A percentile compares a stretch with the other conserved stretches of the same genome.
phyloP scores from a whole-genome alignment of 2,888 invertebrate species.

The Calameuta idolon region DNA sequence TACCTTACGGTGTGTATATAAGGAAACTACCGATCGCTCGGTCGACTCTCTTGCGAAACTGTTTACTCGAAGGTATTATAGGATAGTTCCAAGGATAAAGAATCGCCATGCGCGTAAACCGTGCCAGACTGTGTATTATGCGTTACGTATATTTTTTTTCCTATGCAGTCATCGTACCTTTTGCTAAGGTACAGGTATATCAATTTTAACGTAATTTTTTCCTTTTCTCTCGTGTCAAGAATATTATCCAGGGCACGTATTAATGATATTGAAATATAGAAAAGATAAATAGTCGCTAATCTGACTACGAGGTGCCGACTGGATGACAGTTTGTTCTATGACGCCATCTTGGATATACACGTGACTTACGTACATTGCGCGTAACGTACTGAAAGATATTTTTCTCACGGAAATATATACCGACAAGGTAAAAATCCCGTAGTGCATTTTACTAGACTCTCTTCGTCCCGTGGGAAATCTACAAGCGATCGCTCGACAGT shows the following conservation, averaged over 20 bases:
- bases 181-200: background rate
- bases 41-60: conserved; percentile 61
- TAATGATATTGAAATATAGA: background rate
- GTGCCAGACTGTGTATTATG: background rate
- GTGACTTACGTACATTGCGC: background rate
- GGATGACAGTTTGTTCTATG: background rate
- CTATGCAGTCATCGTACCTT: background rate
- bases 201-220: background rate
- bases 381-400: background rate
- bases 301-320: background rate
- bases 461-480: background rate
- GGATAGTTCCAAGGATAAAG: conserved; percentile 62
- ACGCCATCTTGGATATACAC: background rate
- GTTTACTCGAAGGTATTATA: conserved; percentile 54
- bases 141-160: background rate
- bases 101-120: conserved; percentile 33
- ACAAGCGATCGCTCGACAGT: background rate
- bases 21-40: conserved; percentile 59
- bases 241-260: background rate
- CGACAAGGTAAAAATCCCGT: background rate
- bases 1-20: conserved; percentile 42
- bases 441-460: background rate
- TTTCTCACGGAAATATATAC: background rate
- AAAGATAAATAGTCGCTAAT: background rate
- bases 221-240: background rate